phyloP scores from a whole-genome alignment of 1,140 invertebrate species.

The Papilio polyxenes region DNA sequence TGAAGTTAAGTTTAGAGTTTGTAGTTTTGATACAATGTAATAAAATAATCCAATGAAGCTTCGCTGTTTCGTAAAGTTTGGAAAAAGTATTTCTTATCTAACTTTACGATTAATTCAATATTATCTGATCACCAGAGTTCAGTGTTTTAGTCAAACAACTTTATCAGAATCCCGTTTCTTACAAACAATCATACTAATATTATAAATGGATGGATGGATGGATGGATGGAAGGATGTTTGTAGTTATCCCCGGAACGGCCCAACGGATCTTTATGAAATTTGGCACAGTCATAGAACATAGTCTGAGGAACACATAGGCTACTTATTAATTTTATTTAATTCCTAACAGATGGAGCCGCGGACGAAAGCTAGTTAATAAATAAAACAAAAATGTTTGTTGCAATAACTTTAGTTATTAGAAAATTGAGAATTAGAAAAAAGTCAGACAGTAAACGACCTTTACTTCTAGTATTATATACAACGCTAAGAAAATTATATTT shows the following conservation, averaged over 20 bases:
- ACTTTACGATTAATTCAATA: neutral
- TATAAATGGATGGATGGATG: too few relatives aligned
- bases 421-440: neutral
- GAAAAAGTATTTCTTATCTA: too few relatives aligned
- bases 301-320: too few relatives aligned
- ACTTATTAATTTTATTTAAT: too few relatives aligned
- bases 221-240: too few relatives aligned
- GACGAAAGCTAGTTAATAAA: neutral
- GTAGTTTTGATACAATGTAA: slow-evolving; percentile 3
- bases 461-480: neutral
- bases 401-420: neutral
- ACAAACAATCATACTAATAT: too few relatives aligned
- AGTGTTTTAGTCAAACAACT: neutral
- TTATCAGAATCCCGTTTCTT: too few relatives aligned
- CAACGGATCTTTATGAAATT: too few relatives aligned
- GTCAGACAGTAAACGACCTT: neutral
- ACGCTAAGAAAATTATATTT: neutral
- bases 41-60: neutral
- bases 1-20: slow-evolving; percentile 21
- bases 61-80: neutral
- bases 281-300: too few relatives aligned
- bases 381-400: neutral
- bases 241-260: too few relatives aligned
- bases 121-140: neutral
- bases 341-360: too few relatives aligned